Evolutionary conservation across 2,113 vertebrate genomes (phyloP), one percentile per base, ranked within the genome.

Genomic region (Petroica traversi): DNA sequence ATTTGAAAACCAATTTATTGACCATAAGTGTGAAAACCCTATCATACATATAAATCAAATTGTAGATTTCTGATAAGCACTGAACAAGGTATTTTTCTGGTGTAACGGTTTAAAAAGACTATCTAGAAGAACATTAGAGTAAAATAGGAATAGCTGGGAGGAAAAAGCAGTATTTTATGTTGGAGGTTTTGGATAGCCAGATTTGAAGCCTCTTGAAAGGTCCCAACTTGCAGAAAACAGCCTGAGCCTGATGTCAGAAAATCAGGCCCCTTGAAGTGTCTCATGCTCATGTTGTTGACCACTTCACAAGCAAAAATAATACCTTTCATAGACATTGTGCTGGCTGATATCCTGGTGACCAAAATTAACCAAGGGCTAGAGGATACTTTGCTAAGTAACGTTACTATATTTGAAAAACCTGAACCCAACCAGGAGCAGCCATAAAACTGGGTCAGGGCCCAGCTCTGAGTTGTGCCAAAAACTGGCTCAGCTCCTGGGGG

Each of bases 261-360:
- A 54, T 9, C 14, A 62, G 6, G 14, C 25, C 29, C 48, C 43
- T 26, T 43, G 29, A 51, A 55, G 28, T 11, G 5, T 46, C 31
- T 89, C 36, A 22, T 7, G 15, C 9, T 78, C 40, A 12, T 8
- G 7, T 2, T 55, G 15, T 17, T 82, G 29, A 52, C 20, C 12
- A 34, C 8, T 43, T 94, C 25, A 38, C 6, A 71, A 11, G 64
- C 59, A 55, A 74, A 52, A 66, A 15, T 8, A 68, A 18, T 4
- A 13, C 14, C 41, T 58, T 14, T 62, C 23, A 28, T 6, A 29
- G 20, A 34, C 13, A 5, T 1, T 19, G 25, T 0, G 0, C 19
- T 49, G 5, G 3, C 55, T 28, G 33, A 76, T 17, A 48, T 5
- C 49, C 51, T 58, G 23, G 33, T 46, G 46, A 46, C 12, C 78